Conservation (phyloP, 2,113 vertebrate genomes). For the Gadus chalcogrammus region DNA sequence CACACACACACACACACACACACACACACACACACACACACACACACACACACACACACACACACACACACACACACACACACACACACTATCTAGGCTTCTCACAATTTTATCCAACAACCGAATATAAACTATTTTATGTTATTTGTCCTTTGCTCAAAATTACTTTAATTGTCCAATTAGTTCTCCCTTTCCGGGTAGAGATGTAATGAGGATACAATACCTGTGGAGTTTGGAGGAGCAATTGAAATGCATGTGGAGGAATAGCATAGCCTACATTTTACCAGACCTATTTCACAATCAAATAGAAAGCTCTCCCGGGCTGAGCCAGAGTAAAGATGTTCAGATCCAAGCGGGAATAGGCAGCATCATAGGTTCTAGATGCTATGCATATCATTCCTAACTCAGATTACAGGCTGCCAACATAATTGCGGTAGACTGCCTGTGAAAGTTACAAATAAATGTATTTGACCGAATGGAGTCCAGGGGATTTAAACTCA, state of each 20-base stretch:
- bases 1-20: too few relatives aligned
- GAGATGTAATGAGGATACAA: slow-evolving; percentile 18
- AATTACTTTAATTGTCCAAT: slow-evolving; percentile 44
- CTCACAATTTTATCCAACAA: too few relatives aligned
- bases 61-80: too few relatives aligned
- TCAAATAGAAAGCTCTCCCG: slow-evolving; percentile 19
- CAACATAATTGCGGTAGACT: too few relatives aligned
- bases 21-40: too few relatives aligned
- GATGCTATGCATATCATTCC: too few relatives aligned
- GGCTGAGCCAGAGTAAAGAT: slow-evolving; percentile 5
- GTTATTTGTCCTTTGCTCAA: slow-evolving; percentile 28
- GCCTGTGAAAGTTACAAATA: too few relatives aligned
- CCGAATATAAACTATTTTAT: too few relatives aligned
- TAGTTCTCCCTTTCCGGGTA: slow-evolving; percentile 24
- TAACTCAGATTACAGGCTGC: neutral
- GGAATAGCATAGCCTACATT: slow-evolving; percentile 22
- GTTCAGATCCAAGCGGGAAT: neutral
- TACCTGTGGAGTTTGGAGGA: slow-evolving; percentile 33
- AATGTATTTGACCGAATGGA: too few relatives aligned
- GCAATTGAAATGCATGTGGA: slow-evolving; percentile 56
- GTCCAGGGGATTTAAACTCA: too few relatives aligned
- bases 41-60: too few relatives aligned
- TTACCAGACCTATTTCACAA: slow-evolving; percentile 30
- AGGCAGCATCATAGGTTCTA: neutral
- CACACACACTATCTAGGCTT: too few relatives aligned